Conservation (phyloP, 1,140 invertebrate genomes). For the Drosophila fuyamai region DNA sequence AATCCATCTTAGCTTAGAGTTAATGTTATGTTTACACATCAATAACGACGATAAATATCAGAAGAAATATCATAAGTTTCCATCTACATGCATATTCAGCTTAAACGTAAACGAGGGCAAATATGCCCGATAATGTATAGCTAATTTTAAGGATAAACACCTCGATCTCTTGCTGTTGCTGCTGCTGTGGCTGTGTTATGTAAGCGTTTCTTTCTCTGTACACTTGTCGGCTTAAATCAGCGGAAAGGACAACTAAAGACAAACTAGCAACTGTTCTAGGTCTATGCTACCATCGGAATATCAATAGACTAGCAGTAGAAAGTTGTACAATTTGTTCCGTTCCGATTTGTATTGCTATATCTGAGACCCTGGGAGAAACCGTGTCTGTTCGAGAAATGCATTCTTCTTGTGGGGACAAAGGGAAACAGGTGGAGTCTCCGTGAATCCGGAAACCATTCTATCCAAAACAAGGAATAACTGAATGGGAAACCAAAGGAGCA, state of each 20-base stretch:
- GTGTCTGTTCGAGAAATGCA: conserved; percentile 46
- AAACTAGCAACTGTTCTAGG: conserved; percentile 1
- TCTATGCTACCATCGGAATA: not conserved
- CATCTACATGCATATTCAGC: conserved; percentile 59
- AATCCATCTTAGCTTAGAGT: conserved; percentile 44
- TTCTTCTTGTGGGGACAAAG: not conserved
- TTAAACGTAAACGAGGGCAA: conserved; percentile 42
- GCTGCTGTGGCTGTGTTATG: conserved; percentile 6
- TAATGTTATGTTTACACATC: conserved; percentile 70
- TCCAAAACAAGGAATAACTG: conserved; percentile 14
- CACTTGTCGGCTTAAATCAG: conserved; percentile 10
- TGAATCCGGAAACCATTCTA: conserved; percentile 42
- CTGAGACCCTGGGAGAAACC: conserved; percentile 67
- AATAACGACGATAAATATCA: conserved; percentile 76
- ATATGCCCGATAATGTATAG: conserved; percentile 42
- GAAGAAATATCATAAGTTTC: conserved; percentile 70
- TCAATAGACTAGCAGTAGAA: conserved; percentile 21
- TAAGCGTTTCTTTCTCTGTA: conserved; percentile 19
- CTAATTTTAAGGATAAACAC: conserved; percentile 3
- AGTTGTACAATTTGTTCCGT: conserved; percentile 21
- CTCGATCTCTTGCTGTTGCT: conserved; percentile 12
- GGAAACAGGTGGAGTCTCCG: conserved; percentile 9
- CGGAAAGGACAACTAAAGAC: conserved; percentile 12
- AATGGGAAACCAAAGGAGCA: conserved; percentile 25
- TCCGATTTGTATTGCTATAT: conserved; percentile 29